Conservation (phyloP, 2,113 vertebrate genomes). For the Brachypteracias leptosomus region DNA sequence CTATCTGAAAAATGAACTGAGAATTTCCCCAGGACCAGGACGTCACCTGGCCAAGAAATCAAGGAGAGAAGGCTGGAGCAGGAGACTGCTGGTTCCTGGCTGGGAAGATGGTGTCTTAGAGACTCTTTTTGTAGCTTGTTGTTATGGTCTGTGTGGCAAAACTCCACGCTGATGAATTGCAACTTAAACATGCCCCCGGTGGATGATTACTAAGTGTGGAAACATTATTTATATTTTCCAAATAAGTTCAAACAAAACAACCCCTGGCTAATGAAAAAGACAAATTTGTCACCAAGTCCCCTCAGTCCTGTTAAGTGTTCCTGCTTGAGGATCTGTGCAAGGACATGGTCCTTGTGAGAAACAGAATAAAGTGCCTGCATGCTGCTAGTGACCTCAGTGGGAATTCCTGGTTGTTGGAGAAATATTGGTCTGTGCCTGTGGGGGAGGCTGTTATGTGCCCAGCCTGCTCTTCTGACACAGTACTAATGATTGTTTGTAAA, state of each 20-base stretch:
- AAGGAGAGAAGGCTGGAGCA: neutral
- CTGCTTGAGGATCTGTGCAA: neutral
- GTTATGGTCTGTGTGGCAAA: neutral
- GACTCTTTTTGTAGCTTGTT: neutral
- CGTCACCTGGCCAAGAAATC: neutral
- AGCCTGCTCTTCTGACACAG: neutral
- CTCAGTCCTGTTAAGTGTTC: neutral
- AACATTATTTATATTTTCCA: slow-evolving; percentile 44
- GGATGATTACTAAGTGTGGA: slow-evolving; percentile 4
- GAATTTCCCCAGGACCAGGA: neutral
- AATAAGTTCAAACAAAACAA: slow-evolving; percentile 35
- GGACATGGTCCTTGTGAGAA: neutral
- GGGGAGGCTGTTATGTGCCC: neutral
- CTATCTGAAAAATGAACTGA: neutral
- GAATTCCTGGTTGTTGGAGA: slow-evolving; percentile 25
- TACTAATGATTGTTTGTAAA: slow-evolving; percentile 6
- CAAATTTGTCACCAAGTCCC: neutral
- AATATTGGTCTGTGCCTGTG: slow-evolving; percentile 20
- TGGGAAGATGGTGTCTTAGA: neutral
- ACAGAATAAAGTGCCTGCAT: neutral
- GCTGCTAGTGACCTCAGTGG: neutral
- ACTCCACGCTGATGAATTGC: neutral
- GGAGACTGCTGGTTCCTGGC: neutral
- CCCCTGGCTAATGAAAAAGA: neutral
- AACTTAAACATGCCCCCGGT: slow-evolving; percentile 13